These are phyloP conservation scores for Balaeniceps rex DNA, from an alignment of 2,113 vertebrate species.

Conservation along the genomic window DNA sequence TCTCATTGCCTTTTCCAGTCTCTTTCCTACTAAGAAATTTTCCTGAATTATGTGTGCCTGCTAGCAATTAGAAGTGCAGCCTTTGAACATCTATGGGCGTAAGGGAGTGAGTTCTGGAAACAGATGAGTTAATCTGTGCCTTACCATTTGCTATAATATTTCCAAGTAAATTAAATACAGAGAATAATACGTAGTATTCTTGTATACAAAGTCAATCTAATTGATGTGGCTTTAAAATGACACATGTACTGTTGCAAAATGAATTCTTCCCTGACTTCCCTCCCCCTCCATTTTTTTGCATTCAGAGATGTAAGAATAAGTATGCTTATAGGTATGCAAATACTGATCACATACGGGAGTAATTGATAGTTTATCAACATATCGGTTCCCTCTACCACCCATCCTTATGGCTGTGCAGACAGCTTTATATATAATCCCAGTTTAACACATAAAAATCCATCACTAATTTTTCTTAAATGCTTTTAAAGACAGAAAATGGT, in stretches of 20 bases:
- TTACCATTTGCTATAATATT: neutral
- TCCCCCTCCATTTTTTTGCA: neutral
- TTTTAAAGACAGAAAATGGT: slow-evolving; percentile 5
- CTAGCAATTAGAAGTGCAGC: neutral
- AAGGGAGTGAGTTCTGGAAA: neutral
- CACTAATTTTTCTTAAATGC: neutral
- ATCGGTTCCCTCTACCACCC: neutral
- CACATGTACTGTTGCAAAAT: neutral
- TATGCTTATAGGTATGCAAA: neutral
- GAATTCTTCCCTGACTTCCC: neutral
- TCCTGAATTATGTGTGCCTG: neutral
- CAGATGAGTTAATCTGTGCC: neutral
- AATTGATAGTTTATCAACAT: neutral
- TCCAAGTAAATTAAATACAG: neutral
- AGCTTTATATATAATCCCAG: neutral
- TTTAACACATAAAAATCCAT: neutral
- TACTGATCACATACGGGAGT: neutral
- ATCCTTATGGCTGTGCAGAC: neutral
- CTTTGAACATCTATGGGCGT: neutral
- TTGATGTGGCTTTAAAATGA: neutral
- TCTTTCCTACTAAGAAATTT: neutral
- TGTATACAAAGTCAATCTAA: neutral
- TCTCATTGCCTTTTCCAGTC: neutral
- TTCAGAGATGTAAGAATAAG: neutral
- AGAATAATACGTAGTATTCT: neutral